Evolutionary conservation across 1,140 invertebrate species (phyloP), one percentile per base, ranked within the genome.

Genomic region (Bombus confusus): DNA sequence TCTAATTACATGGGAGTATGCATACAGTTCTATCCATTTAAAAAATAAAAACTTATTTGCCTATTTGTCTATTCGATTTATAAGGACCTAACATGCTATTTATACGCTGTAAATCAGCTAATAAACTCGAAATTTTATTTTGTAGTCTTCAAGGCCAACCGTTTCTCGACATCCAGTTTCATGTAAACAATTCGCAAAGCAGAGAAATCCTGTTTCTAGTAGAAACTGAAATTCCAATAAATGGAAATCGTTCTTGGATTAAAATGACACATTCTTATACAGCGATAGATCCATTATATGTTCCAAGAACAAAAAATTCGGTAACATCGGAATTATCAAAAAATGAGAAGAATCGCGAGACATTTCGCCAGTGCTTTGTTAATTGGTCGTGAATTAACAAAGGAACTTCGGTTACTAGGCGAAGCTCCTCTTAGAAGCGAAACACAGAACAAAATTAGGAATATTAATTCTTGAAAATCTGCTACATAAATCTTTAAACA

Each of bases 321-420:
- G 0, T 2, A 28, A 66, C 22, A 8, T 43, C 9, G 2, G 6
- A 43, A 28, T 34, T 3, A 47, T 31, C 9, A 13, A 34, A 34
- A 34, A 47, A 59, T 37, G 5, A 25, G 8, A 9, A n/a, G 12
- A 57, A 71, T 43, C 28, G n/a, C 3, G 8, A 4, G 1, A 18
- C 12, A 15, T 62, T 43, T 37, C 34, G 47, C 66, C 8, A 62
- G 52, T 52, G 52, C 31, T 83, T 39, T 10, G 6, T 25, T 39
- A 76, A 76, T 64, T 41, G 74, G 22, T 18, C 12, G n/a, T 22
- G 12, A 28, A 9, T 57, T 68, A n/a, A 80, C 62, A 68, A 81
- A 85, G 28, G n/a, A 66, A 59, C 18, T 22, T 43, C 71, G 71
- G 84, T 85, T 85, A 71, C 84, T 73, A 81, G 28, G 78, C 43